A percentile compares a stretch with the other conserved stretches of the same genome.
Evolutionary conservation across 2,797 vertebrate species (phyloP).

Genomic region (Sebastes melanostomus): DNA sequence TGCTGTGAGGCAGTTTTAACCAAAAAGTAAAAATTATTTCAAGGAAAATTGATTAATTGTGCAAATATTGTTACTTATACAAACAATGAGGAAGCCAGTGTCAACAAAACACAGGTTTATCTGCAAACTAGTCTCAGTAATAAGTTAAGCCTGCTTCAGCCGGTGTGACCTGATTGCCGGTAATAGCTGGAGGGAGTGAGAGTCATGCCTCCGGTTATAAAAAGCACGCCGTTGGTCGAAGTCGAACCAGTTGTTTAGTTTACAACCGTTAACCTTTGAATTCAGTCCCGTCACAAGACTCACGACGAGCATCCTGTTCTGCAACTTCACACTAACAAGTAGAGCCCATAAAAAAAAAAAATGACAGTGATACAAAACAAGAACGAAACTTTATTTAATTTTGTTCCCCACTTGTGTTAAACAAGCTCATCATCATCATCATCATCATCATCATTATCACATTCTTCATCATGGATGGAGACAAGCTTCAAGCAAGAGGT

Average conservation of each 20-base stretch:
- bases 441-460: slow-evolving; percentile 41
- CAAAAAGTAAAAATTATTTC: too few relatives aligned
- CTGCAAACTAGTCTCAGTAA: not conserved
- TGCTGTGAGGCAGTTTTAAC: too few relatives aligned
- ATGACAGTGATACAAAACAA: slow-evolving; percentile 76
- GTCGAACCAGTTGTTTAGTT: not conserved
- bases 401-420: slow-evolving; percentile 66
- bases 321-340: not conserved
- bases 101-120: not conserved
- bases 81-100: not conserved
- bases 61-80: too few relatives aligned
- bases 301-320: too few relatives aligned
- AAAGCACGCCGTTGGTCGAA: slow-evolving; percentile 25
- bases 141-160: not conserved
- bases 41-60: too few relatives aligned
- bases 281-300: not conserved
- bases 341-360: slow-evolving; percentile 3
- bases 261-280: not conserved
- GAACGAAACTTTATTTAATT: slow-evolving; percentile 82
- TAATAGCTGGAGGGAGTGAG: not conserved
- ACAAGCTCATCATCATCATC: slow-evolving; percentile 64
- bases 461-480: slow-evolving; percentile 73
- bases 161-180: not conserved
- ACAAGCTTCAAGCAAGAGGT: slow-evolving; percentile 65
- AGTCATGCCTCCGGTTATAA: slow-evolving; percentile 30